Evolutionary conservation across 2,113 vertebrate genomes (phyloP).

Genomic region (Callorhinus ursinus): DNA sequence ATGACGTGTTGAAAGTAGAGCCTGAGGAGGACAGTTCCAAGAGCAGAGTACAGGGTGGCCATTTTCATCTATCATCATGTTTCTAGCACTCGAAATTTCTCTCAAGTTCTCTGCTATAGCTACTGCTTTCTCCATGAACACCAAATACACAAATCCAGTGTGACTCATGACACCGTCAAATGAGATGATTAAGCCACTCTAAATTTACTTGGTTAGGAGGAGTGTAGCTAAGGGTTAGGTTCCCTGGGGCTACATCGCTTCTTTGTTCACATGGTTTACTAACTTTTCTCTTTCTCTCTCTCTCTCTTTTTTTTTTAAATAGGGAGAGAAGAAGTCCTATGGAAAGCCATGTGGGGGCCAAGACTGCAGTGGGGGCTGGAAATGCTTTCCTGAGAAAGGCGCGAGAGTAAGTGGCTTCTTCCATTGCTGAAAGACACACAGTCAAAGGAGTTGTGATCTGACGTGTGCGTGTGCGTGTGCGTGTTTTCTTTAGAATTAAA

Average conservation of each 20-base stretch:
- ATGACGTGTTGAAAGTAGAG: neutral
- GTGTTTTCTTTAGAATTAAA: conserved; percentile 67
- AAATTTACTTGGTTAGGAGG: conserved; percentile 38
- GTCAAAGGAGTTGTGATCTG: conserved; percentile 65
- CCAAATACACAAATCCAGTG: neutral
- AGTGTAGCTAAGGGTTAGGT: neutral
- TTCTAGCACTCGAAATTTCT: neutral
- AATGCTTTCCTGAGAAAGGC: conserved; percentile 93
- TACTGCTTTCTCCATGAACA: neutral
- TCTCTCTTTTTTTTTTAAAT: neutral
- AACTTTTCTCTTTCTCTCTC: neutral
- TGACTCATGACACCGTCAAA: conserved; percentile 17
- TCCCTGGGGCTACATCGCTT: neutral
- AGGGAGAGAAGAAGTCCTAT: conserved; percentile 89
- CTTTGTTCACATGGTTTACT: conserved; percentile 50
- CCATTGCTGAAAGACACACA: conserved; percentile 50
- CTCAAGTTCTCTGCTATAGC: neutral
- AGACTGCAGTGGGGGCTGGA: conserved; percentile 90
- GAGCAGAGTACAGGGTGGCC: neutral
- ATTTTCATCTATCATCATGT: conserved; percentile 18
- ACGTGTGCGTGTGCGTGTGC: neutral
- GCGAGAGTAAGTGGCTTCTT: conserved; percentile 87
- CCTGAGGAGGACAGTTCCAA: neutral
- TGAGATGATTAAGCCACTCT: neutral
- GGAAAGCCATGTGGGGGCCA: conserved; percentile 88